Percentiles rank a stretch among this genome's conserved stretches.
Evolutionary conservation across 2,113 vertebrate species (phyloP).

Genomic region (Aplodontia rufa): DNA sequence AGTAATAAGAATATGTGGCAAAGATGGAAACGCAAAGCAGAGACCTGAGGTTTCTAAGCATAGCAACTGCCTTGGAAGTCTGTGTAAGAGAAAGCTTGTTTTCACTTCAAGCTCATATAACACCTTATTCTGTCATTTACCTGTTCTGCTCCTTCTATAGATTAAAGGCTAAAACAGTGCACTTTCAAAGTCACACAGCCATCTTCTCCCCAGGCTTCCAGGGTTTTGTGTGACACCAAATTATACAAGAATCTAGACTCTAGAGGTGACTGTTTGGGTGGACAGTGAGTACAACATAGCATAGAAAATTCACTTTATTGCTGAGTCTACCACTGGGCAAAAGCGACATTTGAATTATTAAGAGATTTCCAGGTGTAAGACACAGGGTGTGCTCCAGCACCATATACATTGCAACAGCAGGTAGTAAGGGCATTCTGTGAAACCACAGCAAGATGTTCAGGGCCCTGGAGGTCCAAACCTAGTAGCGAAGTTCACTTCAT

Average conservation of each 20-base stretch:
- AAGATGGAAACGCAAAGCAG: slow-evolving; percentile 50
- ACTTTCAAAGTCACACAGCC: neutral
- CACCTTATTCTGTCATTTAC: neutral
- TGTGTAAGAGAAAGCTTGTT: neutral
- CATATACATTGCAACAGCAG: neutral
- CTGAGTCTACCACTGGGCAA: neutral
- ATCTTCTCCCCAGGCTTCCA: neutral
- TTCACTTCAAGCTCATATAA: slow-evolving; percentile 1
- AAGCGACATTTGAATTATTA: neutral
- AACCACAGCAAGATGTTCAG: neutral
- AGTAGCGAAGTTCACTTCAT: neutral
- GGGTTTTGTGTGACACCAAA: neutral
- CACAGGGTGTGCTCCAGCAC: neutral
- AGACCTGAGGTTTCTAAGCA: slow-evolving; percentile 62
- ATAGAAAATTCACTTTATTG: slow-evolving; percentile 14
- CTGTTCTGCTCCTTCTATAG: neutral
- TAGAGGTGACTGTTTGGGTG: neutral
- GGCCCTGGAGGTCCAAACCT: neutral
- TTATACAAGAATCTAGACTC: neutral
- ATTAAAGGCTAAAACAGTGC: neutral
- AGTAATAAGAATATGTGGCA: slow-evolving; percentile 77
- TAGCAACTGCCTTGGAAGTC: slow-evolving; percentile 11
- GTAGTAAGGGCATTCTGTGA: neutral
- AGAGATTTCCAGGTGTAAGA: neutral
- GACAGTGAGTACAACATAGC: neutral